A percentile compares a stretch with the other conserved stretches of the same genome.
Evolutionary conservation across 2,888 invertebrate genomes (phyloP).

Genomic region (Pinctada fucata): DNA sequence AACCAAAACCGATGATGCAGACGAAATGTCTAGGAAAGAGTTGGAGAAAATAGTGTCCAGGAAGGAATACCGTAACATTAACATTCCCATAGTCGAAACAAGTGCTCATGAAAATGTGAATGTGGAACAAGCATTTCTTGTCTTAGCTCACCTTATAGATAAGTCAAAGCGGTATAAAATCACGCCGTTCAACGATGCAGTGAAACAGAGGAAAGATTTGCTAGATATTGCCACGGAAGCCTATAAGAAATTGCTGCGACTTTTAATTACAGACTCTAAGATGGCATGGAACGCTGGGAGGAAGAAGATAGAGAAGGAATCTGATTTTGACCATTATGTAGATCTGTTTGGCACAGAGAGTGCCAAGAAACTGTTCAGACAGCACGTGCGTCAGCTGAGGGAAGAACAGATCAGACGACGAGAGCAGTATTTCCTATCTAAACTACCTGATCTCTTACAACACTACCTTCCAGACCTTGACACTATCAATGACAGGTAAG

Average conservation of each 20-base stretch:
- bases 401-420: slow-evolving; percentile 88
- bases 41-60: slow-evolving; percentile 91
- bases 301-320: slow-evolving; percentile 90
- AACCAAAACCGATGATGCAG: slow-evolving; percentile 95
- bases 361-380: slow-evolving; percentile 86
- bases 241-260: slow-evolving; percentile 89
- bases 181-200: slow-evolving; percentile 88
- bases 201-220: slow-evolving; percentile 90
- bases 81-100: slow-evolving; percentile 92
- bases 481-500: slow-evolving; percentile 82
- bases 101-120: slow-evolving; percentile 98
- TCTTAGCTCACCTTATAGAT: slow-evolving; percentile 94
- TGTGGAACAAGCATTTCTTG: slow-evolving; percentile 90
- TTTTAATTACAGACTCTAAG: slow-evolving; percentile 89
- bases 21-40: slow-evolving; percentile 84
- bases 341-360: slow-evolving; percentile 93
- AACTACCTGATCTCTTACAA: slow-evolving; percentile 86
- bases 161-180: slow-evolving; percentile 83
- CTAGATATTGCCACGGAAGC: slow-evolving; percentile 94
- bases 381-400: slow-evolving; percentile 88
- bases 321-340: slow-evolving; percentile 90
- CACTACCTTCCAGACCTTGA: slow-evolving; percentile 88
- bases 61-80: slow-evolving; percentile 88
- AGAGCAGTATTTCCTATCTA: slow-evolving; percentile 86
- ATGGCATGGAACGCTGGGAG: slow-evolving; percentile 81